A percentile compares a stretch with the other conserved stretches of the same genome.
Conservation (phyloP, 2,797 vertebrate species). For the Thripadectes ignobilis region DNA sequence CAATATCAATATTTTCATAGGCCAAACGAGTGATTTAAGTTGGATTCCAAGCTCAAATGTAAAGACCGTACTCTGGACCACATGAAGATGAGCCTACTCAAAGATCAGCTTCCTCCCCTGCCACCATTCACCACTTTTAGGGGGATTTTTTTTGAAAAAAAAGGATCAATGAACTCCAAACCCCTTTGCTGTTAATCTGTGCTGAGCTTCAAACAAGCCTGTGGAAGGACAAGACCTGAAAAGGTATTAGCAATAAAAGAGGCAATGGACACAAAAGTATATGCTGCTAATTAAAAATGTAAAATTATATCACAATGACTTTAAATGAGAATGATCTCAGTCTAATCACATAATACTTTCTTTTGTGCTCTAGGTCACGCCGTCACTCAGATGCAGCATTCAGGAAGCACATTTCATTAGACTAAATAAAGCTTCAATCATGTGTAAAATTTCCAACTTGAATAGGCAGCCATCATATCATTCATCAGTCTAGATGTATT, state of each 20-base stretch:
- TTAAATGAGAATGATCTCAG: slow-evolving; percentile 88
- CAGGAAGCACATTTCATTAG: slow-evolving; percentile 94
- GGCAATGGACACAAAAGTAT: slow-evolving; percentile 52
- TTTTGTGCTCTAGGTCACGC: slow-evolving; percentile 89
- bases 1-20: not conserved
- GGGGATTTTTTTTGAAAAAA: not conserved
- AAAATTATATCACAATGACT: slow-evolving; percentile 81
- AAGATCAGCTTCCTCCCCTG: not conserved
- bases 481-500: slow-evolving; percentile 84
- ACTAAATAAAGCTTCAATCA: slow-evolving; percentile 94
- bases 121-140: not conserved
- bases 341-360: slow-evolving; percentile 89
- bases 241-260: slow-evolving; percentile 47
- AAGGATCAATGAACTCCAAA: slow-evolving; percentile 21
- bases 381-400: slow-evolving; percentile 87
- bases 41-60: not conserved
- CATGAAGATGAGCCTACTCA: not conserved
- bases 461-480: slow-evolving; percentile 90
- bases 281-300: slow-evolving; percentile 72
- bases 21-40: not conserved
- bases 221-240: slow-evolving; percentile 59
- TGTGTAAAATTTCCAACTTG: slow-evolving; percentile 94
- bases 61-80: not conserved
- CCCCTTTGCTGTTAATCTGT: slow-evolving; percentile 20
- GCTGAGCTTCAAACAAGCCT: slow-evolving; percentile 39